Conservation (phyloP, 2,888 invertebrate genomes). For the Seira ritae region DNA sequence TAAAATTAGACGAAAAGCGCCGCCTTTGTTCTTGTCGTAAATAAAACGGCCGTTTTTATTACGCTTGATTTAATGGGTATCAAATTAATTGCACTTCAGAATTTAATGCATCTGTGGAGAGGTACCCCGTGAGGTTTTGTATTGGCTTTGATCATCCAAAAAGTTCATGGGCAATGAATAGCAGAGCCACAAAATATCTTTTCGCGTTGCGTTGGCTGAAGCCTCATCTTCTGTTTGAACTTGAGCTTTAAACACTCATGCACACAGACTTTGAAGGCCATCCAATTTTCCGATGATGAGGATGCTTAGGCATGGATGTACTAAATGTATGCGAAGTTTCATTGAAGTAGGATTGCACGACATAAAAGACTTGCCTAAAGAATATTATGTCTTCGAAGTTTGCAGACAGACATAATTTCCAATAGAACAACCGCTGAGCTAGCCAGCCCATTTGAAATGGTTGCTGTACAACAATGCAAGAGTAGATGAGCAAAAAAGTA, state of each 20-base stretch:
- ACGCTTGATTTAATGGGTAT: no score
- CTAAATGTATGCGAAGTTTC: not conserved
- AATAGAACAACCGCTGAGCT: not conserved
- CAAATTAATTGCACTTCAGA: no score
- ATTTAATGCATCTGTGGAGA: no score
- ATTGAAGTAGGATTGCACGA: not conserved
- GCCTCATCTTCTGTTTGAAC: not conserved
- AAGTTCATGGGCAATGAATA: no score
- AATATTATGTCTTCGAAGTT: not conserved
- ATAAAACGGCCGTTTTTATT: no score
- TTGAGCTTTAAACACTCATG: not conserved
- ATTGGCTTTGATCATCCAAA: no score
- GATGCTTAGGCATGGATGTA: conserved; percentile 28
- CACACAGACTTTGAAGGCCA: conserved; percentile 43
- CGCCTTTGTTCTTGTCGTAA: no score
- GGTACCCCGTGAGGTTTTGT: no score
- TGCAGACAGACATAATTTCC: not conserved
- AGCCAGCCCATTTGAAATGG: not conserved
- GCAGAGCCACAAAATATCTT: no score
- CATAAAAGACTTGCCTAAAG: not conserved
- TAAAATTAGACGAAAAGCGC: no score
- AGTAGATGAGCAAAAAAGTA: not conserved
- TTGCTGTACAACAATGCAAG: not conserved
- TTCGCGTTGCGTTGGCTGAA: not conserved
- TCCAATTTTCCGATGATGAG: conserved; percentile 37